Percentiles rank a stretch among this genome's conserved stretches.
Conservation (phyloP, 2,113 vertebrate species). For the Empidonax traillii region DNA sequence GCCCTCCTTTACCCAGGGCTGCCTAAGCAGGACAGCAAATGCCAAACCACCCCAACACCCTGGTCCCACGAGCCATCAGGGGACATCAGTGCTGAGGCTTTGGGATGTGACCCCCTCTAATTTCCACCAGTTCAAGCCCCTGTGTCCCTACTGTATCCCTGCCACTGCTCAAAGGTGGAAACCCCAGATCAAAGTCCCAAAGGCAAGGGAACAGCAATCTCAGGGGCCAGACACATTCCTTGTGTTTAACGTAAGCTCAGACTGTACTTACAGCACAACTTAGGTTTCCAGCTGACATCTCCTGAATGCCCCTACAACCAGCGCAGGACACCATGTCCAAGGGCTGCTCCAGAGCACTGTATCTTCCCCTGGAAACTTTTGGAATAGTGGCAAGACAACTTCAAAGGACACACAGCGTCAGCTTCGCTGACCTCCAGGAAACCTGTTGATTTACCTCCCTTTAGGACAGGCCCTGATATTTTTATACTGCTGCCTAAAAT, state of each 20-base stretch:
- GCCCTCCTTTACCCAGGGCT: not conserved
- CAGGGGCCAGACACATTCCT: not conserved
- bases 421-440: not conserved
- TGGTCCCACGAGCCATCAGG: not conserved
- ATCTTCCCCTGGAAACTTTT: not conserved
- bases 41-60: not conserved
- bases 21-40: not conserved
- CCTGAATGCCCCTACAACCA: not conserved
- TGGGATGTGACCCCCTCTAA: not conserved
- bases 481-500: conserved; percentile 20
- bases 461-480: not conserved
- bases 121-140: accelerated
- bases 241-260: not conserved
- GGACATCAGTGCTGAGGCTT: not conserved
- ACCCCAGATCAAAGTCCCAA: not conserved
- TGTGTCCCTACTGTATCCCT: not conserved
- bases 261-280: not conserved
- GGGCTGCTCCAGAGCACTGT: not conserved
- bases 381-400: not conserved
- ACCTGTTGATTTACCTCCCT: not conserved
- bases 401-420: not conserved
- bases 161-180: not conserved
- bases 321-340: not conserved
- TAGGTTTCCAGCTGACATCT: not conserved
- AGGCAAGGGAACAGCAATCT: not conserved